Percentiles rank a stretch among this genome's conserved stretches.
Evolutionary conservation across 53 echinoderm and acorn worm genomes (phyloP).

Genomic region (Holothuria scabra): DNA sequence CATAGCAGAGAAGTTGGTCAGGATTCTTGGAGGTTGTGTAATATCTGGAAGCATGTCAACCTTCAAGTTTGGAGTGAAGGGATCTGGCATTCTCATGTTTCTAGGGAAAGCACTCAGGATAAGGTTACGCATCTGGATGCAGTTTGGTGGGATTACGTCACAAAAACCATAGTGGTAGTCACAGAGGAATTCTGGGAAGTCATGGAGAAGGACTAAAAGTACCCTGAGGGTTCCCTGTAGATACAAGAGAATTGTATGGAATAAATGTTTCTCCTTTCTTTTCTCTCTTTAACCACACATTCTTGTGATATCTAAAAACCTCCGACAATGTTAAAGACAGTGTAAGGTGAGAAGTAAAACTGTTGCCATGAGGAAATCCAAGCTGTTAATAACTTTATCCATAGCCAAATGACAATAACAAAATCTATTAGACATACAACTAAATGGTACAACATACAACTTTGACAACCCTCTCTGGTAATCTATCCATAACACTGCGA

Average conservation of each 20-base stretch:
- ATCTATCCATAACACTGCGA: too few relatives aligned
- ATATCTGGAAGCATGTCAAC: constrained; percentile 98
- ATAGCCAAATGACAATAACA: too few relatives aligned
- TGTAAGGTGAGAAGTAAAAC: too few relatives aligned
- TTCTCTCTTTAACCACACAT: too few relatives aligned
- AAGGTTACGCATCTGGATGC: constrained; percentile 99
- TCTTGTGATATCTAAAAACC: too few relatives aligned
- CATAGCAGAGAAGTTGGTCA: constrained; percentile 96
- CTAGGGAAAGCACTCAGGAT: constrained; percentile 99
- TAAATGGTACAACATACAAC: too few relatives aligned
- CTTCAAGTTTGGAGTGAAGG: constrained; percentile 99
- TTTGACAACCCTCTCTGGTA: too few relatives aligned
- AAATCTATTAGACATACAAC: too few relatives aligned
- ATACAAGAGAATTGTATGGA: not conserved
- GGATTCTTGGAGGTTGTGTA: constrained; percentile 94
- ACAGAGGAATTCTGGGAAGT: constrained; percentile 99
- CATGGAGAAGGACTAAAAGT: constrained; percentile 92
- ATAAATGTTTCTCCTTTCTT: too few relatives aligned
- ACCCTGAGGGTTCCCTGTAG: constrained; percentile 88
- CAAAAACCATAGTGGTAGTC: constrained; percentile 99
- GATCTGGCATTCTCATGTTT: constrained; percentile 98
- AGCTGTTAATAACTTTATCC: too few relatives aligned
- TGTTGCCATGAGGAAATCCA: too few relatives aligned
- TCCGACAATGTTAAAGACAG: too few relatives aligned
- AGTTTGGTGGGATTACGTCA: constrained; percentile 99